Percentiles rank a stretch among this genome's conserved stretches.
These are phyloP conservation scores for Archaeoteleia sp. DNA, from an alignment of 2,888 invertebrate genomes.

Conservation along the genomic window DNA sequence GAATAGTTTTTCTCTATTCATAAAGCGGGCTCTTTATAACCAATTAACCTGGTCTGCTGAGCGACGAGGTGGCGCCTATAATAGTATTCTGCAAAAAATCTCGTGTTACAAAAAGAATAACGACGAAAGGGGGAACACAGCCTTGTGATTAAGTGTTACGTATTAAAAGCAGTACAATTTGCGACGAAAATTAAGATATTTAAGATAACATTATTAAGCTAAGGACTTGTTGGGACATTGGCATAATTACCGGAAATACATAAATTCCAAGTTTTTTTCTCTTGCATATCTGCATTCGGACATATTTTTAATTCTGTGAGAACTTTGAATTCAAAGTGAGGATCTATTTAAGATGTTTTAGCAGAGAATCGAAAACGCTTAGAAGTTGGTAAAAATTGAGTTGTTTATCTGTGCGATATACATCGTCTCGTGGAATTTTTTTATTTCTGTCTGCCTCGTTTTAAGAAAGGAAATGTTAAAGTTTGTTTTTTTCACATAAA, in stretches of 20 bases:
- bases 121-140: neutral
- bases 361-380: too few relatives aligned
- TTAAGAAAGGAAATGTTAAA: too few relatives aligned
- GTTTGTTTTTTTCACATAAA: too few relatives aligned
- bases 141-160: neutral
- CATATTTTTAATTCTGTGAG: constrained; percentile 1
- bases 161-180: neutral
- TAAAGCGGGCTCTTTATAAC: constrained; percentile 1
- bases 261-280: neutral
- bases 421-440: too few relatives aligned
- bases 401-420: too few relatives aligned
- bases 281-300: neutral
- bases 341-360: constrained; percentile 19
- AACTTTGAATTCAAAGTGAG: neutral
- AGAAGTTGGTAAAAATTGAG: too few relatives aligned
- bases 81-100: constrained; percentile 12
- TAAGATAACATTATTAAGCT: constrained; percentile 2
- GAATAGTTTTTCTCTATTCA: neutral
- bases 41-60: constrained; percentile 13
- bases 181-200: constrained; percentile 13
- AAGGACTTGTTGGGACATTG: neutral
- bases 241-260: constrained; percentile 1
- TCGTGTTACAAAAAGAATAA: constrained; percentile 8
- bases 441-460: too few relatives aligned
- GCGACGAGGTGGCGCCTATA: constrained; percentile 22